Evolutionary conservation across 30 jellyfish, hydroid and myxozoan genomes (phyloP), one percentile per base, ranked within the genome.

Genomic region (Mastigias papua): DNA sequence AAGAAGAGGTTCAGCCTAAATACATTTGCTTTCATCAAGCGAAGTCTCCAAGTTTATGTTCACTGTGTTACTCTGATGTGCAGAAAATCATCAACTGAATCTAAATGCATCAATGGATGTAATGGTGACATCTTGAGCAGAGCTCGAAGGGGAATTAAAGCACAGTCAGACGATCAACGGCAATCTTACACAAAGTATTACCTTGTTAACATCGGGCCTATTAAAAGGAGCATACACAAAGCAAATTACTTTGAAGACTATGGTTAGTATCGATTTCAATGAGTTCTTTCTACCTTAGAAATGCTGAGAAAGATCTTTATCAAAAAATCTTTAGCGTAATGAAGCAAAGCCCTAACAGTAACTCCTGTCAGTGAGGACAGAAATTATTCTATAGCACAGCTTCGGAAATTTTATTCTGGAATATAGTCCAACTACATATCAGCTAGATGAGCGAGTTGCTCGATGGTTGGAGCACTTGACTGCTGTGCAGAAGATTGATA

Each of bases 51-150:
- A 25, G 88, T 85, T 28, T 85, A 22, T 76, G 34, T 85, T 21
- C 94, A 85, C 73, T 85, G 94, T 73, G 71, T 49, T 29, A 0
- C 62, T 32, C 58, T 85, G 35, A 31, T 85, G 60, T 85, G 94
- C 79, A 75, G 80, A 57, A 72, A 73, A 33, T 30, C 89, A 37
- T 85, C 94, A n/a, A 75, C 68, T 25, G 94, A 71, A 25, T 23
- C 49, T 22, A 61, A 65, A 17, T 85, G 94, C 62, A 51, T 58
- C 28, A 1, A 32, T 4, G 94, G 81, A 28, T 85, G 94, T 60
- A 48, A 60, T 23, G 83, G 94, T 21, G 57, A 85, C 84, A 35
- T 48, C 32, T 48, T 85, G 0, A 21, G 50, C 42, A 72, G 94
- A 58, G 94, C 27, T 21, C 72, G 64, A 34, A 72, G 94, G 15